Conservation (phyloP, 2,113 vertebrate genomes). For the Arvicanthis niloticus region DNA sequence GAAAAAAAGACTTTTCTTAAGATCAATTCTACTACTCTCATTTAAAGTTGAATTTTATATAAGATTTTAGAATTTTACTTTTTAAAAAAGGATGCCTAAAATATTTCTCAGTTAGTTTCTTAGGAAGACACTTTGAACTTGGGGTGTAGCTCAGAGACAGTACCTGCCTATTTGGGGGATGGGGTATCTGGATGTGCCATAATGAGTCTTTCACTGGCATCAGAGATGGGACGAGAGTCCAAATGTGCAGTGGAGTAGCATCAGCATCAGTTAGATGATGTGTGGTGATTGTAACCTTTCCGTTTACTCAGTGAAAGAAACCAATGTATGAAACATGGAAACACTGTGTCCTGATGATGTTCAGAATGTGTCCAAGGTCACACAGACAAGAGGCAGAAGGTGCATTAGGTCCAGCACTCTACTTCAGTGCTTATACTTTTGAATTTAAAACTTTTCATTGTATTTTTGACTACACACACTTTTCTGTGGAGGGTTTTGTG, state of each 20-base stretch:
- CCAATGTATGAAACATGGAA: not conserved
- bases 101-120: not conserved
- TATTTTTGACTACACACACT: not conserved
- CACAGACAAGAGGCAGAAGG: not conserved
- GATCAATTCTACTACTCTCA: not conserved
- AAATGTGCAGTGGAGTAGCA: not conserved
- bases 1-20: not conserved
- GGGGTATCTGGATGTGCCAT: not conserved
- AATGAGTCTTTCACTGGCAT: not conserved
- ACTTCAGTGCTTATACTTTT: not conserved
- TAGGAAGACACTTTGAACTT: not conserved
- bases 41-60: conserved; percentile 21
- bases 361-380: not conserved
- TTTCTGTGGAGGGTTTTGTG: not conserved
- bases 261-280: not conserved
- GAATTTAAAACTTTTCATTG: not conserved
- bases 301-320: not conserved
- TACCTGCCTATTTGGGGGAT: not conserved
- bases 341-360: not conserved
- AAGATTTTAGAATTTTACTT: not conserved
- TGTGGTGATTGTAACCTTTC: not conserved
- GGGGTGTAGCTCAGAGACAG: not conserved
- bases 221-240: conserved; percentile 12
- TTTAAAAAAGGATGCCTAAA: not conserved
- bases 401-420: not conserved